Conservation (phyloP, 64 coral and sea anemone species). For the Platygyra sinensis region DNA sequence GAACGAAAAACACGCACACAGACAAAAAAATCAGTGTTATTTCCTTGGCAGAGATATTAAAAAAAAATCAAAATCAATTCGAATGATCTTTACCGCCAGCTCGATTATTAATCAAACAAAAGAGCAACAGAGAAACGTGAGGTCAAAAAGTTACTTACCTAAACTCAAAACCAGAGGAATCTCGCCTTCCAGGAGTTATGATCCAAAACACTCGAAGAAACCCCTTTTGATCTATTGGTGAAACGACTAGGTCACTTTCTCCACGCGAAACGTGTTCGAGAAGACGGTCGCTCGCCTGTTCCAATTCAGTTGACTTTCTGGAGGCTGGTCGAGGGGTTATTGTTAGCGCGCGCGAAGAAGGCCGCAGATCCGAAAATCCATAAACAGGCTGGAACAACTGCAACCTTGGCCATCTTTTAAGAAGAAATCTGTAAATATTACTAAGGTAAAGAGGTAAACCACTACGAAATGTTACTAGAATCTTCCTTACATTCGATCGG, state of each 20-base stretch:
- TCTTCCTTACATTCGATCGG: not conserved
- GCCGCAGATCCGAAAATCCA: conserved; percentile 78
- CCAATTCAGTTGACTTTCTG: conserved; percentile 24
- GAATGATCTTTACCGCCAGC: not conserved
- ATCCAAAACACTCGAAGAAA: conserved; percentile 43
- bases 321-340: conserved; percentile 75
- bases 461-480: not conserved
- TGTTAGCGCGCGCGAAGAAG: conserved; percentile 74
- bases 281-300: conserved; percentile 58
- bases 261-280: conserved; percentile 50
- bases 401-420: conserved; percentile 85
- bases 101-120: not conserved
- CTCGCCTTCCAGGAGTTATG: conserved; percentile 32
- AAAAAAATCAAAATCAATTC: not conserved
- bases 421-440: not conserved
- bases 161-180: conserved; percentile 28
- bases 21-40: not conserved
- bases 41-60: no score
- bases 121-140: not conserved
- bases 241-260: conserved; percentile 40
- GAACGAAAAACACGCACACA: not conserved
- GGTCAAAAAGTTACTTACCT: conserved; percentile 20
- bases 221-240: conserved; percentile 53
- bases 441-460: not conserved
- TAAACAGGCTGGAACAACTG: conserved; percentile 74